A percentile compares a stretch with the other conserved stretches of the same genome.
These are phyloP conservation scores for Drosophila melanosoma DNA, from an alignment of 2,888 invertebrate genomes.

Conservation along the genomic window DNA sequence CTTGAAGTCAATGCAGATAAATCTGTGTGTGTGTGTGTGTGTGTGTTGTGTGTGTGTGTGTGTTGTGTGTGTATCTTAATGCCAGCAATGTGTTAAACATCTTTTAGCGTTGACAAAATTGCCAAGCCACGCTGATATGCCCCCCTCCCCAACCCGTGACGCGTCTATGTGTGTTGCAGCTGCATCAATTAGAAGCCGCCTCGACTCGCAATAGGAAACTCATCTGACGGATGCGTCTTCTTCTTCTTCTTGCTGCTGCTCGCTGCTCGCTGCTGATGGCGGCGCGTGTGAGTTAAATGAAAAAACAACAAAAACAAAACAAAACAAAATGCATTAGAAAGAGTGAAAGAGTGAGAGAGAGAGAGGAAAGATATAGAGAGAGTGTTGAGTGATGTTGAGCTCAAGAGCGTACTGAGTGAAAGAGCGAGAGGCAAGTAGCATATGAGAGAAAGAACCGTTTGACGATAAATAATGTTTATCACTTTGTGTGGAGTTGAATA, in stretches of 20 bases:
- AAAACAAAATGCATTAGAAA: conserved; percentile 30
- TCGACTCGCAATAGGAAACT: conserved; percentile 55
- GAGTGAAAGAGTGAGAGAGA: not conserved
- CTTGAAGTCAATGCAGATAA: conserved; percentile 29
- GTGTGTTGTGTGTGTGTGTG: too few species aligned
- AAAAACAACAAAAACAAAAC: conserved; percentile 53
- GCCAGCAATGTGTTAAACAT: conserved; percentile 80
- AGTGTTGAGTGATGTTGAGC: conserved; percentile 42
- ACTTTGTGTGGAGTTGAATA: not conserved
- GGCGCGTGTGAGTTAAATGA: conserved; percentile 62
- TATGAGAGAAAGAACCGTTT: not conserved
- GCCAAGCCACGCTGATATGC: conserved; percentile 43
- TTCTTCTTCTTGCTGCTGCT: conserved; percentile 25
- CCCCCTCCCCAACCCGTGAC: not conserved
- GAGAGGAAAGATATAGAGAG: not conserved
- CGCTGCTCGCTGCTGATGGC: conserved; percentile 29
- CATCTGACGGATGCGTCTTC: conserved; percentile 69
- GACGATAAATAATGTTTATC: not conserved
- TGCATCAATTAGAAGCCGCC: conserved; percentile 75
- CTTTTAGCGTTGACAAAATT: conserved; percentile 81
- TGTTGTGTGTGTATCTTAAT: conserved; percentile 12
- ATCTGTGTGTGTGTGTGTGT: not conserved
- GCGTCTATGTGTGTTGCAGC: conserved; percentile 51
- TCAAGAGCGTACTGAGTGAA: conserved; percentile 15
- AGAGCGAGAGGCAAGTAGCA: not conserved